Evolutionary conservation across 2,113 vertebrate genomes (phyloP).

Genomic region (Pundamilia nyererei): DNA sequence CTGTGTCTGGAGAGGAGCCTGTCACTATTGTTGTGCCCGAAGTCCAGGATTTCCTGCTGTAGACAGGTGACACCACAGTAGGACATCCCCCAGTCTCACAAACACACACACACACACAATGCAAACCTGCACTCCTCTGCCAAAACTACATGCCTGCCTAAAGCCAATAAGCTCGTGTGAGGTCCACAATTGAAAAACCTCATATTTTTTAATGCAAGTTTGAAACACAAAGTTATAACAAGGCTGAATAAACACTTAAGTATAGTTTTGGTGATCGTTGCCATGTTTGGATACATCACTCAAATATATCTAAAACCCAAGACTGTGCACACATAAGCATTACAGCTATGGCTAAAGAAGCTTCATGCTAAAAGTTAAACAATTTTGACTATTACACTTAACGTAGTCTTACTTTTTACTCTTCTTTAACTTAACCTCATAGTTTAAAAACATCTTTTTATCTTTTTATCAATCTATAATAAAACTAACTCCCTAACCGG

Average conservation of each 20-base stretch:
- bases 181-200: conserved; percentile 26
- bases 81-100: conserved; percentile 73
- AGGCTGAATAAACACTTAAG: no score
- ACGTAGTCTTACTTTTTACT: neutral
- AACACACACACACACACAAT: neutral
- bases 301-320: neutral
- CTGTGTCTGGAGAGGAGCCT: conserved; percentile 84
- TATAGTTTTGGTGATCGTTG: neutral
- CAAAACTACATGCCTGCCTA: neutral
- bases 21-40: conserved; percentile 85
- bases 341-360: neutral
- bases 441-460: neutral
- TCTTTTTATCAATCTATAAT: neutral
- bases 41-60: conserved; percentile 78
- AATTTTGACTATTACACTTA: neutral
- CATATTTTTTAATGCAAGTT: neutral
- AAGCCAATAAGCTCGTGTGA: conserved; percentile 19
- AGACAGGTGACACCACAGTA: conserved; percentile 91
- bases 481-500: neutral
- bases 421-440: neutral
- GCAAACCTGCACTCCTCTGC: neutral
- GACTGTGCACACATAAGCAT: neutral
- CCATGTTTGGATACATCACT: neutral
- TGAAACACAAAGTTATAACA: neutral
- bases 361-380: neutral